Base-by-base conservation (phyloP, 2,888 invertebrate species). In the Coleophora deauratella region DNA sequence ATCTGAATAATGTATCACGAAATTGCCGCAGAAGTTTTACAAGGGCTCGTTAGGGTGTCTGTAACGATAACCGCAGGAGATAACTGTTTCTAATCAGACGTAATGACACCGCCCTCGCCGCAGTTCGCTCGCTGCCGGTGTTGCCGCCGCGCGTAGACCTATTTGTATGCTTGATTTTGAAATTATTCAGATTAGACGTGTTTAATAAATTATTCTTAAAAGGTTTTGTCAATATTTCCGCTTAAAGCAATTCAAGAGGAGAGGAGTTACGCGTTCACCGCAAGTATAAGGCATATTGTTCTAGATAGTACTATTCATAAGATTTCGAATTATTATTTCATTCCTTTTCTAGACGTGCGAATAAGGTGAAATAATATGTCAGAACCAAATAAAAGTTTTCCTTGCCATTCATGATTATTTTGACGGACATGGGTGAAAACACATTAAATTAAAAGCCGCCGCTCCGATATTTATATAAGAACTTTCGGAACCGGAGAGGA, bases 11-110 rank as follows among this genome's bases (percentile, higher is more conserved):
- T 72, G 65, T 76, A 72, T 75, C 65, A 70, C 67, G 62, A 66
- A 73, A 76, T 72, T 71, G 66, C 62, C 63, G 66, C 67, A 66
- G 72, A 75, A 74, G 72, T 80, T 80, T 77, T 76, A 76, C 78
- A 78, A 72, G 76, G 72, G 67, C 72, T 78, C 75, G 72, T 79
- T 74, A 78, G 71, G 68, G 67, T 60, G 64, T 72, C 59, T 66
- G 74, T 76, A 71, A 78, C 72, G 77, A 81, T 78, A 79, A 78
- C 78, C 75, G 70, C 68, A 66, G 64, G 65, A 78, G 78, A 82
- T 84, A 79, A 81, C 80, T 72, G 77, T 74, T 81, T 75, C 78
- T 78, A 80, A 78, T 80, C 79, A 75, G 72, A 69, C 67, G 66
- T 76, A 77, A 80, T 77, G 74, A 72, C 67, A 64, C 52, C 54